Base-by-base conservation (phyloP, 2,888 invertebrate genomes). In the Parasteatoda lunata region DNA sequence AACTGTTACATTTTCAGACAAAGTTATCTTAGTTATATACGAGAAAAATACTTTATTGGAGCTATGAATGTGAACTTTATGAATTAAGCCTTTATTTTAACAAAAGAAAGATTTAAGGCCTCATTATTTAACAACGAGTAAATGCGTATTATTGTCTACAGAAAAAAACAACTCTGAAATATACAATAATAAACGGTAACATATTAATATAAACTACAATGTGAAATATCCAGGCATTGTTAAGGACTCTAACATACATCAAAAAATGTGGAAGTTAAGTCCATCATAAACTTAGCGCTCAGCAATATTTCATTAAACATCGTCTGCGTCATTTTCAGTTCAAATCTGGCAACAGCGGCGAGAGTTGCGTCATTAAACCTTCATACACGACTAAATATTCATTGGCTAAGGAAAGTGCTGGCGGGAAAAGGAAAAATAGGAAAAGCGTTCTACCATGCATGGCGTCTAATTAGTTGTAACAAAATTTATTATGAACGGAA, bases 401-500 rank as follows among this genome's bases (percentile, higher is more conserved):
- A 59, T 59, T 59, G 59, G 59, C 11, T 59, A 65, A 59, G 64
- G 59, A 49, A 65, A 13, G 48, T 4, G 47, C 54, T 30, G 30
- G 45, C 9, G 54, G 59, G 30, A 7, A 49, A 71, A 71, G 48
- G 47, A 70, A 70, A 70, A 70, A 48, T 48, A 11, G 73, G 45
- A 47, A 45, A 54, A 54, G 73, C 73, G 73, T 73, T 59, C 73
- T 54, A 54, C 45, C 73, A 54, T 73, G 52, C 48, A 77, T 30
- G 11, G 77, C 51, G 77, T 1, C 65, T 77, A 77, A 77, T 77
- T 66, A 77, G 49, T 49, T 77, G 77, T 77, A 77, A 77, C 77
- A 30, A 30, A 77, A 77, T 77, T 77, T 77, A 77, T 66, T 49
- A 51, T 64, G 54, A 45, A 73, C 7, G 45, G 73, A 47, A 30